These are phyloP conservation scores for Rhabdomys pumilio DNA, from an alignment of 2,797 vertebrate genomes.

Conservation along the genomic window DNA sequence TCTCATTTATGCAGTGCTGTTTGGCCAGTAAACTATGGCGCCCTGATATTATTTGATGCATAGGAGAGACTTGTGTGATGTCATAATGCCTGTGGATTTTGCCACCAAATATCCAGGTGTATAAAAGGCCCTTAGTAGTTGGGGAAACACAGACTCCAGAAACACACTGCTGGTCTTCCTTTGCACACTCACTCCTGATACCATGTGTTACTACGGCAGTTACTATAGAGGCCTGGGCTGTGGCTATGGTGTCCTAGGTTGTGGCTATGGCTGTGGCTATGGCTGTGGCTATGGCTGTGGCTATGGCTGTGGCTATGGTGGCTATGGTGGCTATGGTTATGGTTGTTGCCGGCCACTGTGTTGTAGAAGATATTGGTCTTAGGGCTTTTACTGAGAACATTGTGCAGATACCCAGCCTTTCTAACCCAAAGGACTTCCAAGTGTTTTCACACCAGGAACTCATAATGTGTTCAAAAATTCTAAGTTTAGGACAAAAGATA, in stretches of 20 bases:
- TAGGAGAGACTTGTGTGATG: not conserved
- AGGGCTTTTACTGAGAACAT: not conserved
- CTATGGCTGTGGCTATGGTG: not conserved
- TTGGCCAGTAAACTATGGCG: not conserved
- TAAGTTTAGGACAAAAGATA: not conserved
- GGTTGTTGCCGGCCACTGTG: not conserved
- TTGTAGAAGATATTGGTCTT: not conserved
- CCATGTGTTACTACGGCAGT: not conserved
- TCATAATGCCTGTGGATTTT: not conserved
- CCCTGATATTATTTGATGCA: not conserved
- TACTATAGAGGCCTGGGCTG: not conserved
- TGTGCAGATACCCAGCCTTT: not conserved
- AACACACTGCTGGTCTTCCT: not conserved
- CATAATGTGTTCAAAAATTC: not conserved
- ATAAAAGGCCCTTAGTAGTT: constrained; percentile 20
- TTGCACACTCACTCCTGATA: not conserved
- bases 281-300: not conserved
- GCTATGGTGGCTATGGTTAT: not conserved
- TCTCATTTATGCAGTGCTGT: not conserved
- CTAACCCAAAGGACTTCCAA: not conserved
- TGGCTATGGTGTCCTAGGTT: not conserved
- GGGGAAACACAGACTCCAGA: not conserved
- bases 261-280: too few relatives aligned
- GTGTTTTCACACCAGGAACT: not conserved
- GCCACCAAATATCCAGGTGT: not conserved